Conservation (phyloP, 1,140 invertebrate genomes). For the Mya arenaria region DNA sequence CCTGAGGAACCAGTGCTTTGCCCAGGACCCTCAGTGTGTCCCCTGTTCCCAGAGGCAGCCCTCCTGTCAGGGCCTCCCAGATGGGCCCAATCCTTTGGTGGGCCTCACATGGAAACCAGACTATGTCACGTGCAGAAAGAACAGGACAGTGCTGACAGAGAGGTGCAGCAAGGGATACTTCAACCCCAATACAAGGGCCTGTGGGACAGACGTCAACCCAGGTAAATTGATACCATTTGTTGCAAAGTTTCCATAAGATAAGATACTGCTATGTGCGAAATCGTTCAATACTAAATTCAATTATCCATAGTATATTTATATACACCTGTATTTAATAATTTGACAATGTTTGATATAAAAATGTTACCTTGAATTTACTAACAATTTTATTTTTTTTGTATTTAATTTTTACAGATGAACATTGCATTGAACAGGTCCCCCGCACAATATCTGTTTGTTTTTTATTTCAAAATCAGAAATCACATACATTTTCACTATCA, state of each 20-base stretch:
- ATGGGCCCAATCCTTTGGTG: constrained; percentile 38
- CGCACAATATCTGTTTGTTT: no score
- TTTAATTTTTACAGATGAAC: neutral
- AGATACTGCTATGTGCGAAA: neutral
- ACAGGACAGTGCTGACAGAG: constrained; percentile 28
- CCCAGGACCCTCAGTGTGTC: neutral
- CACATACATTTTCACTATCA: no score
- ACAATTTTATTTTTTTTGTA: neutral
- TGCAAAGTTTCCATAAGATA: neutral
- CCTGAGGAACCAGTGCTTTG: neutral
- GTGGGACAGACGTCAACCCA: constrained; percentile 12
- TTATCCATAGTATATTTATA: no score
- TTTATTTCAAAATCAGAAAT: no score
- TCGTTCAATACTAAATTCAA: no score
- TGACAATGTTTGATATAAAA: no score
- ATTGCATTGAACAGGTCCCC: no score
- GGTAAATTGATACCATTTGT: neutral
- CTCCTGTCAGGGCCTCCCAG: constrained; percentile 16
- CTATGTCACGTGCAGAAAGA: constrained; percentile 36
- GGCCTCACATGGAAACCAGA: neutral
- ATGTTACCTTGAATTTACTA: no score
- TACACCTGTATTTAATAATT: no score
- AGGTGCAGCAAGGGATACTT: constrained; percentile 27
- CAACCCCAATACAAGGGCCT: constrained; percentile 32
- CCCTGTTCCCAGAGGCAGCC: constrained; percentile 33